Base-by-base conservation (phyloP, 2,888 invertebrate genomes). In the Marronus borbonicus region DNA sequence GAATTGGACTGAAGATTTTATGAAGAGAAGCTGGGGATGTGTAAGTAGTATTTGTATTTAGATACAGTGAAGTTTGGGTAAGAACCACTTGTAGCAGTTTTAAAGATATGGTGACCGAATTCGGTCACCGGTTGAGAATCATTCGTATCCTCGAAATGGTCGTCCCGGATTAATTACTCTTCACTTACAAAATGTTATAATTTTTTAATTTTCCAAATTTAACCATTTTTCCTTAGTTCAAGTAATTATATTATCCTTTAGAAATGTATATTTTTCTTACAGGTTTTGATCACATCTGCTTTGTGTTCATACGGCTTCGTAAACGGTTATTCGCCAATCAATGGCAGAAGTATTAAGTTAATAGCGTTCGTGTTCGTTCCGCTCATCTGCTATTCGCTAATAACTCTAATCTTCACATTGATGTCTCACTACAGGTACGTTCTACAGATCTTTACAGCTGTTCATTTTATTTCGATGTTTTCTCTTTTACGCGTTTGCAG, bases 381-480 rank as follows among this genome's bases (percentile, higher is more conserved):
- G 1, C 78, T 89, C 36, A 72, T 88, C 39, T 86, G 88, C 78
- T 89, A 89, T 83, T 83, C 85, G 49, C 82, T 86, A 17, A 84
- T 88, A 58, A 85, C 86, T 65, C 81, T 87, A 14, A 85, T 89
- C 4, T 89, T 89, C 81, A 88, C 89, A 7, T 82, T 89, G 78
- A 89, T 90, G 88, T 88, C 88, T 2, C 88, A 88, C 77, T 88
- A 88, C 83, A 86, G 88, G 90, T 90, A 86, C 28, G 31, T 62
- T 77, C 50, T 49, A 52, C 44, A 55, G 3, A 24, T 1, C 1
- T 3, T 58, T 58, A 2, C 55, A 49, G 28, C 72, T 64, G 44
- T 44, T 44, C 8, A 12, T 44, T 44, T 44, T 12, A 44, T 8
- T 8, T 44, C 8, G 44, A 44, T 44, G 10, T 8, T 44, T 12